Evolutionary conservation across 2,888 invertebrate species (phyloP), one percentile per base, ranked within the genome.

Genomic region (Cataglyphis rosenhaueri): DNA sequence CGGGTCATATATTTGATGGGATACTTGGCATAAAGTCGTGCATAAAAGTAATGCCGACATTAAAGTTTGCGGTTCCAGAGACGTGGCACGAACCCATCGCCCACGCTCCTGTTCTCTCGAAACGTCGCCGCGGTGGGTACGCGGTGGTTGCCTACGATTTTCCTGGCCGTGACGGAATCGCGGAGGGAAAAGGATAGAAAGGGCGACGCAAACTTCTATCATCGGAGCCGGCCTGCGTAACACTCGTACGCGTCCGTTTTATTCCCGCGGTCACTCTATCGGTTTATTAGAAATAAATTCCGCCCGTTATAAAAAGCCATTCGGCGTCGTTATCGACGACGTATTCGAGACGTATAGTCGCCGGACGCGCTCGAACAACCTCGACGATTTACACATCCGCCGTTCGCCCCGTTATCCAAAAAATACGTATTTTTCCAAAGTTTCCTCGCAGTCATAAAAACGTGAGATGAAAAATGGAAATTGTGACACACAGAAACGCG

Each of bases 1-100:
- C 89, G 92, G 93, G 94, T 92, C 94, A 93, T 93, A 93, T 94
- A 94, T 94, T 94, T 94, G 93, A 93, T 94, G 93, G 93, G 93
- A 94, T 94, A 94, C 94, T 94, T 94, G 94, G 93, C 94, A 94
- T 94, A 94, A 94, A 94, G 94, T 94, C 93, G 92, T 92, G 93
- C 94, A 94, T 94, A 94, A 94, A 94, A 94, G 94, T 94, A 94
- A 94, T 94, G 93, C 93, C 91, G 92, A 92, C 94, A 94, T 94
- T 94, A 94, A 94, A 94, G 93, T 94, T 94, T 94, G 94, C 91
- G 94, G 94, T 94, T 94, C 92, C 93, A 94, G 94, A 93, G 91
- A 90, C 92, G 92, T 92, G 91, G 90, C 91, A 89, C 91, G 89
- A 89, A 87, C 91, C 85, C 87, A 68, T 83, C 83, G 81, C 78